Conservation (phyloP, 2,113 vertebrate species). For the Nycticryphes semicollaris region DNA sequence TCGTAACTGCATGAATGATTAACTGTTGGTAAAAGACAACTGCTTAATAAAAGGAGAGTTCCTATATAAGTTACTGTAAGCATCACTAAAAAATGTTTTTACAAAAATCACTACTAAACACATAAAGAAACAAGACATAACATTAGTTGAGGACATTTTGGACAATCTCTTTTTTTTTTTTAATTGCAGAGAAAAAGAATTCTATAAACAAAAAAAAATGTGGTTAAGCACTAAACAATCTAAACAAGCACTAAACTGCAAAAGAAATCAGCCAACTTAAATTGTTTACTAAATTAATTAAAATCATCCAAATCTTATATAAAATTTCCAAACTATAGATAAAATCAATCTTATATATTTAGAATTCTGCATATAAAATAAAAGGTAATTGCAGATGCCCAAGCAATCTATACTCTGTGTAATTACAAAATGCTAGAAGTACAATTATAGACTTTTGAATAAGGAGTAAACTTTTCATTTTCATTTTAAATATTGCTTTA, state of each 20-base stretch:
- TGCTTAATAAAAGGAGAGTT: neutral
- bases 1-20: neutral
- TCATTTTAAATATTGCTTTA: neutral
- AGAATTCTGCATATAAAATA: neutral
- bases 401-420: neutral
- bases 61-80: neutral
- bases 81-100: neutral
- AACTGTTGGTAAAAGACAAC: neutral
- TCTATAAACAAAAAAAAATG: neutral
- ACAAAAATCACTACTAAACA: neutral
- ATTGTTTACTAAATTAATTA: neutral
- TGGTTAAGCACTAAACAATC: neutral
- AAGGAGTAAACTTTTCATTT: neutral
- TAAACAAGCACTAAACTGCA: neutral
- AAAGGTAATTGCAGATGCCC: neutral
- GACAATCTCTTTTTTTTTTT: neutral
- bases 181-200: neutral
- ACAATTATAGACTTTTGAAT: neutral
- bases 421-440: neutral
- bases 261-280: neutral
- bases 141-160: neutral
- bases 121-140: neutral
- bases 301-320: neutral
- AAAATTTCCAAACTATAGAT: neutral
- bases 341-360: neutral